Evolutionary conservation across 2,113 vertebrate genomes (phyloP).

Genomic region (Trematocara stigmaticum): DNA sequence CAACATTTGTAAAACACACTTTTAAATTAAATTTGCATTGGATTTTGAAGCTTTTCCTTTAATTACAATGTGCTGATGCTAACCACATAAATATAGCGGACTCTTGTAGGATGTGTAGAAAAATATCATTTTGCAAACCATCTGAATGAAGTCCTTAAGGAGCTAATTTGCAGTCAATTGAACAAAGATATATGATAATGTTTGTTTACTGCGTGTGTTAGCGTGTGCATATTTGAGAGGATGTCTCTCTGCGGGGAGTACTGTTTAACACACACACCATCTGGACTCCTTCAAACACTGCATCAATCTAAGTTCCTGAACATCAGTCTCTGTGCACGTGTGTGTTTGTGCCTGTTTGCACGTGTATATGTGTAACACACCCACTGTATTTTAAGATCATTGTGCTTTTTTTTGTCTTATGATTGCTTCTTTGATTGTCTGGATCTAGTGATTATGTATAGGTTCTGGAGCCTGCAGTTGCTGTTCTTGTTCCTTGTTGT

Average conservation of each 20-base stretch:
- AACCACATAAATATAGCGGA: background rate
- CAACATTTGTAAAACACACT: background rate
- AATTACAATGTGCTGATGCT: background rate
- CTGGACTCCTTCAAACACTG: slow-evolving; percentile 55
- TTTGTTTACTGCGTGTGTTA: slow-evolving; percentile 45
- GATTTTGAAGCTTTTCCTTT: background rate
- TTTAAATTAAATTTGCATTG: background rate
- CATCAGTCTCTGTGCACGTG: background rate
- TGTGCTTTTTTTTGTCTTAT: background rate
- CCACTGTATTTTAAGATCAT: background rate
- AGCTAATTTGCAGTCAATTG: slow-evolving; percentile 43
- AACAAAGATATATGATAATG: slow-evolving; percentile 60
- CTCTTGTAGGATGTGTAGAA: background rate
- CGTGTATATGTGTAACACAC: background rate
- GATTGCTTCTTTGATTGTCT: background rate
- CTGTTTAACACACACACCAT: slow-evolving; percentile 56
- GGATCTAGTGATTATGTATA: background rate
- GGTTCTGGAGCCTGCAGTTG: background rate
- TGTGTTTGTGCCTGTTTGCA: background rate
- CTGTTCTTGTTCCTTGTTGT: background rate
- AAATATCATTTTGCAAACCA: slow-evolving; percentile 6
- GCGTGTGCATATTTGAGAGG: slow-evolving; percentile 5
- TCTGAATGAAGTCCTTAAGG: slow-evolving; percentile 39
- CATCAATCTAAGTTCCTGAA: slow-evolving; percentile 38
- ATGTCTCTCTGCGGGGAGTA: slow-evolving; percentile 42